These are phyloP conservation scores for Galemys pyrenaicus DNA, from an alignment of 2,113 vertebrate genomes.

Conservation along the genomic window DNA sequence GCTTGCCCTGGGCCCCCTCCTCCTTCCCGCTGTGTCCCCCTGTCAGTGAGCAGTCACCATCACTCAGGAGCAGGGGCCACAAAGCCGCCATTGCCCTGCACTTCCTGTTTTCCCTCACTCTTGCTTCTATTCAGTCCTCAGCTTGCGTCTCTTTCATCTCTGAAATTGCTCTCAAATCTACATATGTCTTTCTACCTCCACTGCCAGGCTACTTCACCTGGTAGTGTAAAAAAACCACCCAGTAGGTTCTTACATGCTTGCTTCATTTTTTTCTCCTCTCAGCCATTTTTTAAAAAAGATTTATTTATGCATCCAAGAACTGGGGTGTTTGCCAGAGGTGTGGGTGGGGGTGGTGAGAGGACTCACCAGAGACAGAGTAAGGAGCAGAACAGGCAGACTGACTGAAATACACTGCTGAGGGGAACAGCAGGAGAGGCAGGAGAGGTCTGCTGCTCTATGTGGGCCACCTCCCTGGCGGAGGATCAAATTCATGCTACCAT, in stretches of 20 bases:
- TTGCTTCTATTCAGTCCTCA: neutral
- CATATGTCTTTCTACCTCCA: neutral
- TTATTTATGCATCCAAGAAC: no score
- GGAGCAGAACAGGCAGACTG: no score
- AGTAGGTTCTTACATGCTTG: neutral
- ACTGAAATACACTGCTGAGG: no score
- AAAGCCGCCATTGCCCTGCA: neutral
- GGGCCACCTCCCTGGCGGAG: no score
- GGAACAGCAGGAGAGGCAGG: no score
- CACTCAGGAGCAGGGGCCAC: neutral
- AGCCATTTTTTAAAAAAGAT: no score
- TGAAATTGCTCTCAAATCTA: neutral
- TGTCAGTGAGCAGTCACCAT: neutral
- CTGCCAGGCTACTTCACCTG: neutral
- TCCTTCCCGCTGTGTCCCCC: neutral
- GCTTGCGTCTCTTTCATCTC: neutral
- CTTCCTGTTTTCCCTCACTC: neutral
- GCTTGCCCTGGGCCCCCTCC: neutral
- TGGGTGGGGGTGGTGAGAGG: no score
- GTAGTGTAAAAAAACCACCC: no score
- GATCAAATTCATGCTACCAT: no score
- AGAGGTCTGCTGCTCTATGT: no score
- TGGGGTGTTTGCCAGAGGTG: no score
- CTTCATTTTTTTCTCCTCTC: neutral
- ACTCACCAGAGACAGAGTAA: no score